phyloP scores from a whole-genome alignment of 64 coral and sea anemone genomes.

The Hydrozoanthus tunicans region DNA sequence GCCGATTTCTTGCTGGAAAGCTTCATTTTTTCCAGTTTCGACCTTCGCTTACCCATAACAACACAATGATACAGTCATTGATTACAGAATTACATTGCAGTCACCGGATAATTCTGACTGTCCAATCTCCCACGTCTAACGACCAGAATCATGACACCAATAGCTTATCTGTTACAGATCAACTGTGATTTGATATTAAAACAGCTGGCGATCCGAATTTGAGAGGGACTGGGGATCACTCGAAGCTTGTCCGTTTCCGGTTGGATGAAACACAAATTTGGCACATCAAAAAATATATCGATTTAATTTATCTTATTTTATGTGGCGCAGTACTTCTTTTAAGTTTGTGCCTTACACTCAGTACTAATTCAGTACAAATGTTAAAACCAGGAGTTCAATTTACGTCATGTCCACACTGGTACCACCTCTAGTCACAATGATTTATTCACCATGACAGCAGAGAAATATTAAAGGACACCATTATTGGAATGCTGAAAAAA shows the following conservation, averaged over 20 bases:
- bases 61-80: conserved; percentile 9
- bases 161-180: not conserved
- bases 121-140: conserved; percentile 8
- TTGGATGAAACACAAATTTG: not conserved
- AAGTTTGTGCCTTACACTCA: too few species aligned
- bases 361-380: too few species aligned
- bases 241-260: not conserved
- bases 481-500: too few species aligned
- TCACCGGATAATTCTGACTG: not conserved
- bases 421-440: too few species aligned
- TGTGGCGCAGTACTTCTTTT: too few species aligned
- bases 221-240: not conserved
- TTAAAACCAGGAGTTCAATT: too few species aligned
- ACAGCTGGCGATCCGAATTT: conserved; percentile 1
- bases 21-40: conserved; percentile 53
- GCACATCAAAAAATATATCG: not conserved
- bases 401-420: too few species aligned
- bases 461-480: too few species aligned
- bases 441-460: too few species aligned
- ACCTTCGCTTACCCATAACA: conserved; percentile 50
- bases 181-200: not conserved
- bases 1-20: conserved; percentile 43
- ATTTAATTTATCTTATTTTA: too few species aligned
- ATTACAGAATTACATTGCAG: not conserved
- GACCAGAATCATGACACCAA: not conserved